phyloP scores from a whole-genome alignment of 2,888 invertebrate genomes.

The Leptura quadrifasciata region DNA sequence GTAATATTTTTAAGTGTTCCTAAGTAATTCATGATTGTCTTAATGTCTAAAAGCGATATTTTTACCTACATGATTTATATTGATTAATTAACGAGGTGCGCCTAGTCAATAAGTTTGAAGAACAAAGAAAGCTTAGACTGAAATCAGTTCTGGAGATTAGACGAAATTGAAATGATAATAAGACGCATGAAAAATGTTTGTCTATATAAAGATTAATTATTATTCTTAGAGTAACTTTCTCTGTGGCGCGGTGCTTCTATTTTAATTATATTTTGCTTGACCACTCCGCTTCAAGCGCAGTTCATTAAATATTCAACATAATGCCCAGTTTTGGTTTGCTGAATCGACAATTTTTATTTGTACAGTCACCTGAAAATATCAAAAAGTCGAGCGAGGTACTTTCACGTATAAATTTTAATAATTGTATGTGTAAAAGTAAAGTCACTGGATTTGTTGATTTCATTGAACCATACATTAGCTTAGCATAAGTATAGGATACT shows the following conservation, averaged over 20 bases:
- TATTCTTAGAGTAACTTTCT: not conserved
- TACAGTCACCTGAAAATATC: too few species aligned
- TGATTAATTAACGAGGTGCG: not conserved
- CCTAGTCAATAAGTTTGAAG: not conserved
- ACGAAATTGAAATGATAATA: not conserved
- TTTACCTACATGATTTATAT: constrained; percentile 4
- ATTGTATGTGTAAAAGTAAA: too few species aligned
- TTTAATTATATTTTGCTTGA: not conserved
- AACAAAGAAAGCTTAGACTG: not conserved
- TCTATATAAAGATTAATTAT: constrained; percentile 15
- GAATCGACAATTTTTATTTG: too few species aligned
- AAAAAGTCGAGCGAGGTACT: too few species aligned
- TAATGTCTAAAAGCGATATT: not conserved
- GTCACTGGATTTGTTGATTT: too few species aligned
- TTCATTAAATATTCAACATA: too few species aligned
- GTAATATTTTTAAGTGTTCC: constrained; percentile 10
- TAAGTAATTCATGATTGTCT: not conserved
- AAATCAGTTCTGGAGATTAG: not conserved
- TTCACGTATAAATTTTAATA: too few species aligned
- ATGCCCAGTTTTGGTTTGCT: too few species aligned
- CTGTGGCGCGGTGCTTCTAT: not conserved
- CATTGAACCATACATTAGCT: too few species aligned
- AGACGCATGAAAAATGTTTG: constrained; percentile 1
- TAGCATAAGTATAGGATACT: too few species aligned
- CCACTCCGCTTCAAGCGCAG: too few species aligned